Conservation (phyloP, 1,140 invertebrate genomes). For the Hyles vespertilio region DNA sequence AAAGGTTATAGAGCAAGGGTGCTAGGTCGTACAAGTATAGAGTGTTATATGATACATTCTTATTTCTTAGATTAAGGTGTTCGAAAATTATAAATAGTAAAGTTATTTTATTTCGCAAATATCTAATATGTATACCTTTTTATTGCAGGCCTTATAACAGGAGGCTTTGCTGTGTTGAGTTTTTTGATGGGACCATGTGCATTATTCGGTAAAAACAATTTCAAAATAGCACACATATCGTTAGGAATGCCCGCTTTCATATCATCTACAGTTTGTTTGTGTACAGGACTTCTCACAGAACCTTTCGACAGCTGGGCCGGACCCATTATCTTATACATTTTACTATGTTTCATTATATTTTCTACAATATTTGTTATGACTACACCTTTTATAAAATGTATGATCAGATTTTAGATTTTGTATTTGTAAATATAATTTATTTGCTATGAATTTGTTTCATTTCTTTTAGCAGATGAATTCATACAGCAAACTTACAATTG, state of each 20-base stretch:
- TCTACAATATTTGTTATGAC: slow-evolving; percentile 32
- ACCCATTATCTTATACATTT: slow-evolving; percentile 16
- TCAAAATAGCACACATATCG: slow-evolving; percentile 27
- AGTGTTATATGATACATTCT: too few species aligned
- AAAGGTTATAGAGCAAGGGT: too few species aligned
- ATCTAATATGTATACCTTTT: not conserved
- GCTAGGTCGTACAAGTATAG: too few species aligned
- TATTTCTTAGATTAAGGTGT: too few species aligned
- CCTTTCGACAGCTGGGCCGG: slow-evolving; percentile 30
- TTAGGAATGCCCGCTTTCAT: slow-evolving; percentile 40
- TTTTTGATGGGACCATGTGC: slow-evolving; percentile 23
- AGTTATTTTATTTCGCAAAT: not conserved
- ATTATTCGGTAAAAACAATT: slow-evolving; percentile 16
- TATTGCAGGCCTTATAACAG: slow-evolving; percentile 22
- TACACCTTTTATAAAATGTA: slow-evolving; percentile 36
- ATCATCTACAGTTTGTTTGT: slow-evolving; percentile 36
- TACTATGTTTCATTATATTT: slow-evolving; percentile 34
- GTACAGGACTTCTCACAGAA: slow-evolving; percentile 20
- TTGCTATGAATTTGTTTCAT: slow-evolving; percentile 3
- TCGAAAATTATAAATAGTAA: too few species aligned
- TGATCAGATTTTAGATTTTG: slow-evolving; percentile 23
- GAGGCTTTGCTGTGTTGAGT: slow-evolving; percentile 17
- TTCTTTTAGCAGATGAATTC: not conserved
- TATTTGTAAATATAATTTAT: slow-evolving; percentile 5
- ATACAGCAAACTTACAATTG: not conserved